Conservation (phyloP, 1,140 invertebrate genomes). For the Hydropsyche tenuis region DNA sequence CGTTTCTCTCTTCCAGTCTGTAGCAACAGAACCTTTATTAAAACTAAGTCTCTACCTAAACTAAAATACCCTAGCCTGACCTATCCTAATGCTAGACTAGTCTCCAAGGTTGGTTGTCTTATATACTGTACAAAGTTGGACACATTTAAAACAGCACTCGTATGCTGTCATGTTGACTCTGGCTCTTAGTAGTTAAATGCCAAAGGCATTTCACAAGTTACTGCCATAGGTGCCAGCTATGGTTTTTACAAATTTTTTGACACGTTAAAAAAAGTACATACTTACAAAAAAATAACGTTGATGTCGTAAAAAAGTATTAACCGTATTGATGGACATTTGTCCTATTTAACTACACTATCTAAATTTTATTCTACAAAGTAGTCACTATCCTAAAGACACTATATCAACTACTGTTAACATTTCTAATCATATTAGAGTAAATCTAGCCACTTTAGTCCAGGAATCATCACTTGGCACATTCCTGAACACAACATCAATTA, state of each 20-base stretch:
- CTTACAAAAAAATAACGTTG: constrained; percentile 30
- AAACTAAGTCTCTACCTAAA: constrained; percentile 46
- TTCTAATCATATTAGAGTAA: constrained; percentile 39
- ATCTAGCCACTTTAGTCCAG: constrained; percentile 42
- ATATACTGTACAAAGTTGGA: constrained; percentile 59
- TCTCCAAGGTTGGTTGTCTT: constrained; percentile 59
- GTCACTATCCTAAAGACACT: constrained; percentile 46
- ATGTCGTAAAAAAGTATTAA: constrained; percentile 35
- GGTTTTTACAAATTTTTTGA: constrained; percentile 23
- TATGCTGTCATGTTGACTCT: neutral
- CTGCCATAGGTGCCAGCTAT: constrained; percentile 21
- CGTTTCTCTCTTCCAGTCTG: constrained; percentile 35
- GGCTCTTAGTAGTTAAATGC: neutral
- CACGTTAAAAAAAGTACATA: constrained; percentile 25
- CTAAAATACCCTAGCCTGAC: constrained; percentile 59
- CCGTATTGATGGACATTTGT: constrained; percentile 16
- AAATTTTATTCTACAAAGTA: constrained; percentile 44
- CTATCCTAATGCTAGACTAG: constrained; percentile 60
- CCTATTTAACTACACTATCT: constrained; percentile 43
- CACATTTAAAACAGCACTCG: constrained; percentile 53
- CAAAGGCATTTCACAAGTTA: constrained; percentile 1
- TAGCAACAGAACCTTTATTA: constrained; percentile 38
- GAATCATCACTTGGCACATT: constrained; percentile 46
- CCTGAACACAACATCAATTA: constrained; percentile 47
- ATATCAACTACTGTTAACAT: constrained; percentile 38